Conservation (phyloP, 2,888 invertebrate species). For the Leistus spinibarbis region DNA sequence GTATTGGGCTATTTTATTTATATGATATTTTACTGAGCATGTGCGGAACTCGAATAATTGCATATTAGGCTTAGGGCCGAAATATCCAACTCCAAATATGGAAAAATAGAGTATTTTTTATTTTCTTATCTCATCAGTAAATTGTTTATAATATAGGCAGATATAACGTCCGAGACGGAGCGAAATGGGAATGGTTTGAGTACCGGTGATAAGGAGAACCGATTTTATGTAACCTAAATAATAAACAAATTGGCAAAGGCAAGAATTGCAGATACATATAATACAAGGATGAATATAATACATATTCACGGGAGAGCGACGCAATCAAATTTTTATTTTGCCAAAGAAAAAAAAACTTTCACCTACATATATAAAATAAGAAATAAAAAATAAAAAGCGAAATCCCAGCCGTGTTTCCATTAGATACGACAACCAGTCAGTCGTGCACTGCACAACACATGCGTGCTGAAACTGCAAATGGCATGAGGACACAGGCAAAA, state of each 20-base stretch:
- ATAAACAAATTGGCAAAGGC: neutral
- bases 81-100: too few relatives aligned
- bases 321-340: slow-evolving; percentile 33
- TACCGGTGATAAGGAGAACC: too few relatives aligned
- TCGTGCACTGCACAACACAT: slow-evolving; percentile 26
- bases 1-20: too few relatives aligned
- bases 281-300: slow-evolving; percentile 15
- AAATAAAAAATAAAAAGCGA: slow-evolving; percentile 7
- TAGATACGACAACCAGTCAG: slow-evolving; percentile 34
- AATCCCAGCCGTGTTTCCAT: slow-evolving; percentile 28
- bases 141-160: too few relatives aligned
- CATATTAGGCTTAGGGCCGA: too few relatives aligned
- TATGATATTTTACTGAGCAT: too few relatives aligned
- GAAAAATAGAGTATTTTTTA: too few relatives aligned
- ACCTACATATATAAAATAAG: slow-evolving; percentile 11
- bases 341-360: slow-evolving; percentile 11
- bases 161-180: too few relatives aligned
- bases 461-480: slow-evolving; percentile 32
- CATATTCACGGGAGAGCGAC: slow-evolving; percentile 3
- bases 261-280: neutral
- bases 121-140: too few relatives aligned
- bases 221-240: neutral
- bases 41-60: too few relatives aligned
- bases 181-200: too few relatives aligned
- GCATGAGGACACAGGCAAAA: slow-evolving; percentile 12